phyloP scores from a whole-genome alignment of 2,888 invertebrate genomes.

The Euclidia mi region DNA sequence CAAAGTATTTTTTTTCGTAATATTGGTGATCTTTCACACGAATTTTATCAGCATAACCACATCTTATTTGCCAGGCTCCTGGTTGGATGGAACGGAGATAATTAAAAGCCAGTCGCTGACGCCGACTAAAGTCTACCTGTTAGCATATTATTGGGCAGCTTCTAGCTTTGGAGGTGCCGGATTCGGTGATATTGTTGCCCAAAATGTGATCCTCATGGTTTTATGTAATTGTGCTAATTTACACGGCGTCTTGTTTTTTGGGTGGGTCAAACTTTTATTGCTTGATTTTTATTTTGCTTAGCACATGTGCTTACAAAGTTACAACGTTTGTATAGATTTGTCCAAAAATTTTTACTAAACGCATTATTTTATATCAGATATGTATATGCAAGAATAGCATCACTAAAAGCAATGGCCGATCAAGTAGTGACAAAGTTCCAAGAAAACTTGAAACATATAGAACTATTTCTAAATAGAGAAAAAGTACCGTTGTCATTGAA shows the following conservation, averaged over 20 bases:
- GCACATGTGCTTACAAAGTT: too few relatives aligned
- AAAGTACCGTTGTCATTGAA: conserved; percentile 76
- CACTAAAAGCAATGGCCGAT: conserved; percentile 84
- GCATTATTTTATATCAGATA: conserved; percentile 69
- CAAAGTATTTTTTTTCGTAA: too few relatives aligned
- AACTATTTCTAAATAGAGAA: conserved; percentile 81
- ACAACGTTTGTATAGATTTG: too few relatives aligned
- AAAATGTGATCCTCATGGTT: conserved; percentile 79
- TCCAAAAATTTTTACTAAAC: too few relatives aligned
- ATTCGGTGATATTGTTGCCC: conserved; percentile 85
- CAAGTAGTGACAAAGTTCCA: conserved; percentile 83
- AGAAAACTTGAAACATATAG: conserved; percentile 84
- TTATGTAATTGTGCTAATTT: conserved; percentile 80
- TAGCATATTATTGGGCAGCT: conserved; percentile 86
- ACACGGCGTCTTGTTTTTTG: conserved; percentile 86
- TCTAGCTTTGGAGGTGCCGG: conserved; percentile 85
- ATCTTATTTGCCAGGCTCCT: conserved; percentile 77
- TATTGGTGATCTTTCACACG: too few relatives aligned
- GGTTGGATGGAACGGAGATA: conserved; percentile 77
- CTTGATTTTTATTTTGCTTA: too few relatives aligned
- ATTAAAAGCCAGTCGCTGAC: conserved; percentile 66
- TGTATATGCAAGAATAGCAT: conserved; percentile 85
- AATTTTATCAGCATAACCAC: too few relatives aligned
- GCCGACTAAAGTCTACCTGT: conserved; percentile 76
- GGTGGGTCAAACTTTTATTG: conserved; percentile 59